phyloP scores from a whole-genome alignment of 2,797 vertebrate species.

The Liparis tanakae region DNA sequence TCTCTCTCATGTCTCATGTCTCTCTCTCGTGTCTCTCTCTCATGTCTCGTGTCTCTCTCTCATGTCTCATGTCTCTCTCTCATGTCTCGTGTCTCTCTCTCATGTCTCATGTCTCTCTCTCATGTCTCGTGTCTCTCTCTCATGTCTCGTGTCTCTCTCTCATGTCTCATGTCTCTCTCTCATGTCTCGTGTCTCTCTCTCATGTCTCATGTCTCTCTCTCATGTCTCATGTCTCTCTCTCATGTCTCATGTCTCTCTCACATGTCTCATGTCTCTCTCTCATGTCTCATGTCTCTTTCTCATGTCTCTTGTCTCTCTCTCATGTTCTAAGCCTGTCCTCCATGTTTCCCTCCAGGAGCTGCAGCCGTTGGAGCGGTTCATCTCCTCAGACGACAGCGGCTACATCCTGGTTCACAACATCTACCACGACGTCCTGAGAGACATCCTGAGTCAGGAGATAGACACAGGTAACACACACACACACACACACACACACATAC shows the following conservation, averaged over 20 bases:
- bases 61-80: background rate
- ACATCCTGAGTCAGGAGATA: constrained; percentile 84
- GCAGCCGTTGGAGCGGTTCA: constrained; percentile 90
- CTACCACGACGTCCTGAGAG: constrained; percentile 88
- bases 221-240: no score
- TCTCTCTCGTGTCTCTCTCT: no score
- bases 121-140: no score
- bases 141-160: background rate
- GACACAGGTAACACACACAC: constrained; percentile 83
- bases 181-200: no score
- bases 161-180: background rate
- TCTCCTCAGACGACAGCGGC: constrained; percentile 90
- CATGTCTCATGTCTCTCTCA: background rate
- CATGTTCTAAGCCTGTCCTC: background rate
- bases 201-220: background rate
- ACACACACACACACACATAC: background rate
- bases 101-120: no score
- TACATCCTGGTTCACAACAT: constrained; percentile 91
- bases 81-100: background rate
- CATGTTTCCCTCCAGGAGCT: constrained; percentile 83
- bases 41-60: background rate
- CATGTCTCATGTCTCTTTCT: no score
- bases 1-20: no score
- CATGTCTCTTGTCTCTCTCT: background rate
- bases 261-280: no score